Percentiles rank a stretch among this genome's conserved stretches.
Evolutionary conservation across 2,113 vertebrate genomes (phyloP).

Genomic region (Hippoglossus stenolepis): DNA sequence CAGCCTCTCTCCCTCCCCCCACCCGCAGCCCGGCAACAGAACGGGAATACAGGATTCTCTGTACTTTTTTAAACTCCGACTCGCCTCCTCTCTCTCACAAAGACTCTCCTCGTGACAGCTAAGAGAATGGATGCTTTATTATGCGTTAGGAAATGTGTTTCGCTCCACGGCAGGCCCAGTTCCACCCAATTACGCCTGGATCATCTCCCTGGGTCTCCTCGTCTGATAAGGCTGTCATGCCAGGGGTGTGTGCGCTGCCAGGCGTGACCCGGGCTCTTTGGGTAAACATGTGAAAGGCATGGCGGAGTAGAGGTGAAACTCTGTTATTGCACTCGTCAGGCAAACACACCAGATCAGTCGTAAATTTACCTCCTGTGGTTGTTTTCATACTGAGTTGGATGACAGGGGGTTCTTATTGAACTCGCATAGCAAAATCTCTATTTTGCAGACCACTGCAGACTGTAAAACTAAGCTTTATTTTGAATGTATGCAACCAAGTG

Average conservation of each 20-base stretch:
- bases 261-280: slow-evolving; percentile 47
- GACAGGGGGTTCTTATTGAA: slow-evolving; percentile 8
- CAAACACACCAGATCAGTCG: slow-evolving; percentile 3
- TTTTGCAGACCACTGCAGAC: background rate
- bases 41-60: slow-evolving; percentile 65
- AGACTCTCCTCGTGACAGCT: slow-evolving; percentile 60
- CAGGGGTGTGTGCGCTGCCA: slow-evolving; percentile 50
- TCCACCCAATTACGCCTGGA: slow-evolving; percentile 68
- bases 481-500: too few relatives aligned
- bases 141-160: slow-evolving; percentile 64
- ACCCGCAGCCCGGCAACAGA: slow-evolving; percentile 17
- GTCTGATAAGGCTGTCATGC: slow-evolving; percentile 58
- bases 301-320: slow-evolving; percentile 32
- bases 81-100: slow-evolving; percentile 36
- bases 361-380: slow-evolving; percentile 8
- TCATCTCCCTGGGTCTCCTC: slow-evolving; percentile 68
- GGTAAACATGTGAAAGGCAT: slow-evolving; percentile 44
- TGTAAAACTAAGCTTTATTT: too few relatives aligned
- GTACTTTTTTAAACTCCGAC: slow-evolving; percentile 52
- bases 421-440: background rate
- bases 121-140: slow-evolving; percentile 71
- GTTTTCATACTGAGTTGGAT: background rate
- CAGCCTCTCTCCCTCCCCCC: background rate
- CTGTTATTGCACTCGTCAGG: slow-evolving; percentile 22
- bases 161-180: slow-evolving; percentile 56